Conservation (phyloP, 1,140 invertebrate species). For the Steinernema khuongi region DNA sequence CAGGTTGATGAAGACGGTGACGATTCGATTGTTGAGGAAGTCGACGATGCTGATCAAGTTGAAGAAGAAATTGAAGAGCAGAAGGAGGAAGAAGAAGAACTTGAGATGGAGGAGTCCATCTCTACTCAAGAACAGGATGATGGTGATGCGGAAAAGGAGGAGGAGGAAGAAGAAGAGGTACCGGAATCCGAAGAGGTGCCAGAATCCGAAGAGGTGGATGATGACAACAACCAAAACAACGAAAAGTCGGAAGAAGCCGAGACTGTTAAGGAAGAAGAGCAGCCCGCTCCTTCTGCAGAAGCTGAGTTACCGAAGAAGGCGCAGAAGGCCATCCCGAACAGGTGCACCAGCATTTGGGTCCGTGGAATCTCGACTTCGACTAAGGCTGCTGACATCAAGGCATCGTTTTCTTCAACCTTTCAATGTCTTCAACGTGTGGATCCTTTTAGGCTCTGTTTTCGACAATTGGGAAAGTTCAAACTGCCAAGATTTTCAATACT, state of each 20-base stretch:
- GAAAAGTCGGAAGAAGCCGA: background rate
- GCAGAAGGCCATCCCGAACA: background rate
- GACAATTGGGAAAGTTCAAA: background rate
- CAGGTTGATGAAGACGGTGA: conserved; percentile 4
- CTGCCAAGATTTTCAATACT: conserved; percentile 6
- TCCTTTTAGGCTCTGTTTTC: background rate
- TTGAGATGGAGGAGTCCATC: background rate
- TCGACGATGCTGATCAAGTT: too few relatives aligned
- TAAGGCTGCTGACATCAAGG: conserved; percentile 10
- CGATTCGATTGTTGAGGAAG: background rate
- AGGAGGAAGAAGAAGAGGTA: background rate
- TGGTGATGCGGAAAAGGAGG: background rate
- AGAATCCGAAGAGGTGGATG: background rate
- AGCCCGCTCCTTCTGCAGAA: too few relatives aligned
- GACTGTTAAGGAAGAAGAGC: background rate
- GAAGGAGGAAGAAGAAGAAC: background rate
- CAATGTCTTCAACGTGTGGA: background rate
- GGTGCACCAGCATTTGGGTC: background rate
- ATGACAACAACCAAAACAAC: background rate
- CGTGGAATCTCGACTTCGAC: background rate
- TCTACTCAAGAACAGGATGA: background rate
- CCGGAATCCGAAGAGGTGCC: background rate
- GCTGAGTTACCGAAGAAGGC: background rate
- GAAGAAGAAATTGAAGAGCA: background rate
- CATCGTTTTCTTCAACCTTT: background rate